A percentile compares a stretch with the other conserved stretches of the same genome.
Evolutionary conservation across 2,113 vertebrate genomes (phyloP).

Genomic region (Halcyon malimbica): DNA sequence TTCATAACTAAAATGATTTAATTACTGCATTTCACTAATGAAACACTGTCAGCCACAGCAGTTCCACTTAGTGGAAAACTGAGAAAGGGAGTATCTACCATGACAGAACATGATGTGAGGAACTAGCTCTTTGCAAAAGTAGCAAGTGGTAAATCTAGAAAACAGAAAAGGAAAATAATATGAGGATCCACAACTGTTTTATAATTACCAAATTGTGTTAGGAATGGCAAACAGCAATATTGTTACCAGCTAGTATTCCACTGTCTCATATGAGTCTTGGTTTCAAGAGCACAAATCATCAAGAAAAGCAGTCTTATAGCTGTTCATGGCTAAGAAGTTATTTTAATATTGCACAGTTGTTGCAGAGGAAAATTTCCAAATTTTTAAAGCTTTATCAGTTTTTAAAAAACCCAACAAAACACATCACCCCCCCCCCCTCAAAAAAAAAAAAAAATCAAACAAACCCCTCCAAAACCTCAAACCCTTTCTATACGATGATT

Average conservation of each 20-base stretch:
- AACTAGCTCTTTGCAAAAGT: neutral
- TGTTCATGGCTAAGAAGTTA: neutral
- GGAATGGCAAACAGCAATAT: neutral
- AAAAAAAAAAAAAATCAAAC: no score
- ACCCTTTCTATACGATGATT: neutral
- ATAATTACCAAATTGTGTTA: neutral
- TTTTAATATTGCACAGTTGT: neutral
- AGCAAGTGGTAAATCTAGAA: neutral
- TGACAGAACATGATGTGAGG: neutral
- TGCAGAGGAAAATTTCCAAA: accelerated
- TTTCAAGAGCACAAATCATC: neutral
- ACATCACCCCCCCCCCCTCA: no score
- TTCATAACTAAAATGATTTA: neutral
- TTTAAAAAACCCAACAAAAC: no score
- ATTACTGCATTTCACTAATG: neutral
- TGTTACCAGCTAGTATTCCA: neutral
- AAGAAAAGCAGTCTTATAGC: neutral
- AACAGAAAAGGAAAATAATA: neutral
- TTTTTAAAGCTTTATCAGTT: neutral
- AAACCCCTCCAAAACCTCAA: neutral
- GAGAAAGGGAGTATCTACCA: neutral
- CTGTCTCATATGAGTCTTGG: neutral
- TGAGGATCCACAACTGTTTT: neutral
- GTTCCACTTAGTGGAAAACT: neutral
- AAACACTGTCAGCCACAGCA: neutral